Conservation (phyloP, 2,888 invertebrate species). For the Osedax fenrisi region DNA sequence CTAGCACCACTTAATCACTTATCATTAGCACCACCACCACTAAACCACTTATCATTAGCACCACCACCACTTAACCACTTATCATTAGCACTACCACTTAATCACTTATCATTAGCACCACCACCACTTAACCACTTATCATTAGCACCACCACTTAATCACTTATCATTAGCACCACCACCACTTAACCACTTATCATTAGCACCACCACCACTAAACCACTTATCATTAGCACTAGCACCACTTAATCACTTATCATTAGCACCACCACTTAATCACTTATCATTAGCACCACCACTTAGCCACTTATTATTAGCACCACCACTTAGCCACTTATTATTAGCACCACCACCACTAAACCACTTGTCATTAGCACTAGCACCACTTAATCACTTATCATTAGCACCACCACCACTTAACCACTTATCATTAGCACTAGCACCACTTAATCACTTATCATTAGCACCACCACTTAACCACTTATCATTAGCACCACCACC, state of each 20-base stretch:
- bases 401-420: background rate
- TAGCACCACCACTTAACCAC: too few relatives aligned
- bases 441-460: slow-evolving; percentile 35
- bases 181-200: slow-evolving; percentile 65
- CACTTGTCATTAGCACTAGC: background rate
- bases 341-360: background rate
- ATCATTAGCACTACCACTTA: background rate
- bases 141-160: background rate
- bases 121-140: background rate
- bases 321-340: slow-evolving; percentile 25
- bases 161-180: background rate
- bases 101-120: background rate
- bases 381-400: background rate
- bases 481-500: background rate
- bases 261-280: too few relatives aligned
- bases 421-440: slow-evolving; percentile 40
- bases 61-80: too few relatives aligned
- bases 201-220: background rate
- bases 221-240: background rate
- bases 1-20: background rate
- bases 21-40: background rate
- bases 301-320: background rate
- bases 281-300: background rate
- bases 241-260: background rate
- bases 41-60: background rate